A percentile compares a stretch with the other conserved stretches of the same genome.
Conservation (phyloP, 2,888 invertebrate genomes). For the Galerucella pusilla region DNA sequence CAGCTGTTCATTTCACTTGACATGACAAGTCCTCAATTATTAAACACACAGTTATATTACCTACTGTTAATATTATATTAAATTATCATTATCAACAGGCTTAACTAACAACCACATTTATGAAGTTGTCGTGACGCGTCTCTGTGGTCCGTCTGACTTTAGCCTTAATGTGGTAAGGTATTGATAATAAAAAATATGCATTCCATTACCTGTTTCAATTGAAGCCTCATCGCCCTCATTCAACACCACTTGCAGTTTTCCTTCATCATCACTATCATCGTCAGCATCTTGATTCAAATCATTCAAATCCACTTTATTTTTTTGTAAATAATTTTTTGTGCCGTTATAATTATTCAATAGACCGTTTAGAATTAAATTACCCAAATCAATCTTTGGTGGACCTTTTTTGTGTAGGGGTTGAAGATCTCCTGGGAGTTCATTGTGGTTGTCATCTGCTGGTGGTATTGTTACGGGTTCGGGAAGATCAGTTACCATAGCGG, state of each 20-base stretch:
- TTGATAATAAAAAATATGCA: background rate
- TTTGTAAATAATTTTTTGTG: background rate
- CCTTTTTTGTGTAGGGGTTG: conserved; percentile 45
- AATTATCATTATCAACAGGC: too few species aligned
- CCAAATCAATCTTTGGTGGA: conserved; percentile 23
- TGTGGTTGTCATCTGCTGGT: conserved; percentile 60
- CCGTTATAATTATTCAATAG: conserved; percentile 38
- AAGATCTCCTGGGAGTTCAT: conserved; percentile 54
- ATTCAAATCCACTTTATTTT: conserved; percentile 11
- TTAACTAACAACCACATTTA: too few species aligned
- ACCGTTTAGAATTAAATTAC: conserved; percentile 52
- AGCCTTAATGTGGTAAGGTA: too few species aligned
- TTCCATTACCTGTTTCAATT: conserved; percentile 24
- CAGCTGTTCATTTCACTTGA: too few species aligned
- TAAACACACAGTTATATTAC: too few species aligned
- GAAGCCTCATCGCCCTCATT: conserved; percentile 11
- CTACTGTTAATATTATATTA: too few species aligned
- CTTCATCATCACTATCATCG: conserved; percentile 33
- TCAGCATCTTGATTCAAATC: conserved; percentile 12
- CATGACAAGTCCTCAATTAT: too few species aligned
- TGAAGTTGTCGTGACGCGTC: too few species aligned
- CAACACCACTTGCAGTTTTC: conserved; percentile 17
- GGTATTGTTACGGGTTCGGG: conserved; percentile 48
- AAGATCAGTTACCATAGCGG: conserved; percentile 49
- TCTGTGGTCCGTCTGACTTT: too few species aligned